A percentile compares a stretch with the other conserved stretches of the same genome.
Conservation (phyloP, 2,797 vertebrate genomes). For the Cryptoblepharus egeriae region DNA sequence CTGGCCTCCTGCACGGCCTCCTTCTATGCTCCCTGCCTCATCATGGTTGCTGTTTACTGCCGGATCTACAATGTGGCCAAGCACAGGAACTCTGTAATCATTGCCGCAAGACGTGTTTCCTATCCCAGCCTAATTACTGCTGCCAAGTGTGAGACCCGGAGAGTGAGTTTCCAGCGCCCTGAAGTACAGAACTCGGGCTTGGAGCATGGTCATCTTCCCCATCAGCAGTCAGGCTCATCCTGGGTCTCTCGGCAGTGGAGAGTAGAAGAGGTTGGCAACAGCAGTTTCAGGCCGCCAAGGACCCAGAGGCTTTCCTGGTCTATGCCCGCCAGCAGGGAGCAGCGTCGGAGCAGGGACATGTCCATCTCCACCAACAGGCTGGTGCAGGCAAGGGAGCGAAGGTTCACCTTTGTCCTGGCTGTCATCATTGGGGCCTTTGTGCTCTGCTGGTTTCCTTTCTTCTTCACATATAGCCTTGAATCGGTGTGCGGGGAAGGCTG, state of each 20-base stretch:
- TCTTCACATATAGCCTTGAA: constrained; percentile 90
- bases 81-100: constrained; percentile 82
- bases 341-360: constrained; percentile 48
- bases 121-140: constrained; percentile 16
- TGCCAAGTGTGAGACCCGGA: background rate
- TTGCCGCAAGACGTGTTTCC: constrained; percentile 76
- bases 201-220: constrained; percentile 4
- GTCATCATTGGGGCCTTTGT: constrained; percentile 92
- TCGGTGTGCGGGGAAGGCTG: constrained; percentile 86
- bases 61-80: constrained; percentile 89
- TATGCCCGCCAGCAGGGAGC: constrained; percentile 51
- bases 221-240: background rate
- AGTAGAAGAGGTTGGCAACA: constrained; percentile 6
- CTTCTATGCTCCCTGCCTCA: constrained; percentile 89
- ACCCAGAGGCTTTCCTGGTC: background rate
- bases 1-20: constrained; percentile 88
- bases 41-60: constrained; percentile 92
- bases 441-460: constrained; percentile 94
- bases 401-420: constrained; percentile 88
- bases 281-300: accelerated
- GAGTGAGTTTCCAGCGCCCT: background rate
- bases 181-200: background rate
- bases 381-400: constrained; percentile 80
- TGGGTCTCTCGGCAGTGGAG: constrained; percentile 7
- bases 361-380: constrained; percentile 62